Evolutionary conservation across 2,888 invertebrate genomes (phyloP).

Genomic region (Brassicogethes aeneus): DNA sequence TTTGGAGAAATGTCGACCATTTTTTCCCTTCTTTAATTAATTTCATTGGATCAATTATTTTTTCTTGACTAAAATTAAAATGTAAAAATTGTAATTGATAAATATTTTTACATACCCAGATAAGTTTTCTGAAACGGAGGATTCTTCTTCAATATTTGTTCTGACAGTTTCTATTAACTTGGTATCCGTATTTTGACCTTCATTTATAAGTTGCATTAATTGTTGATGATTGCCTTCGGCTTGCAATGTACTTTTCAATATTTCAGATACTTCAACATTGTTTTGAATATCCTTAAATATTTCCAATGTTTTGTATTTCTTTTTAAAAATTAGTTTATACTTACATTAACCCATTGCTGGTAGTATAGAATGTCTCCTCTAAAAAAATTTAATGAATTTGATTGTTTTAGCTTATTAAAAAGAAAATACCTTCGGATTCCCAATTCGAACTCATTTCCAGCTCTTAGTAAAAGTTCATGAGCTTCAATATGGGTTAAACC

Average conservation of each 20-base stretch:
- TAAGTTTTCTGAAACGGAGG: constrained; percentile 15
- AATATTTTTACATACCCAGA: constrained; percentile 12
- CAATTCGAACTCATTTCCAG: constrained; percentile 63
- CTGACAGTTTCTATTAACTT: background rate
- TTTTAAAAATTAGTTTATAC: too few species aligned
- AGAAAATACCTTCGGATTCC: constrained; percentile 58
- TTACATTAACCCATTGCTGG: constrained; percentile 2
- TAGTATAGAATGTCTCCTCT: constrained; percentile 21
- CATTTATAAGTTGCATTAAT: too few species aligned
- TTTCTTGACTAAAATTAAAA: constrained; percentile 15
- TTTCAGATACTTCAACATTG: constrained; percentile 21
- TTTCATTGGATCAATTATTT: constrained; percentile 8
- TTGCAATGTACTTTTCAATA: constrained; percentile 15
- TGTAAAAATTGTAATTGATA: background rate
- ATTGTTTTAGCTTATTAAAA: constrained; percentile 3
- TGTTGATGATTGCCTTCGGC: constrained; percentile 9
- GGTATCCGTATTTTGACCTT: too few species aligned
- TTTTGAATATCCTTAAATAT: constrained; percentile 20
- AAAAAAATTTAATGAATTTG: constrained; percentile 10
- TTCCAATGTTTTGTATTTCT: background rate
- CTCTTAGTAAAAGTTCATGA: constrained; percentile 60
- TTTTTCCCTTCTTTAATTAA: constrained; percentile 46
- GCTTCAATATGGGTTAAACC: constrained; percentile 69
- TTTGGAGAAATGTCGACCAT: constrained; percentile 69
- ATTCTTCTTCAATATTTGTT: constrained; percentile 9